Evolutionary conservation across 1,140 invertebrate species (phyloP), one percentile per base, ranked within the genome.

Genomic region (Drosophila nigrodunni): DNA sequence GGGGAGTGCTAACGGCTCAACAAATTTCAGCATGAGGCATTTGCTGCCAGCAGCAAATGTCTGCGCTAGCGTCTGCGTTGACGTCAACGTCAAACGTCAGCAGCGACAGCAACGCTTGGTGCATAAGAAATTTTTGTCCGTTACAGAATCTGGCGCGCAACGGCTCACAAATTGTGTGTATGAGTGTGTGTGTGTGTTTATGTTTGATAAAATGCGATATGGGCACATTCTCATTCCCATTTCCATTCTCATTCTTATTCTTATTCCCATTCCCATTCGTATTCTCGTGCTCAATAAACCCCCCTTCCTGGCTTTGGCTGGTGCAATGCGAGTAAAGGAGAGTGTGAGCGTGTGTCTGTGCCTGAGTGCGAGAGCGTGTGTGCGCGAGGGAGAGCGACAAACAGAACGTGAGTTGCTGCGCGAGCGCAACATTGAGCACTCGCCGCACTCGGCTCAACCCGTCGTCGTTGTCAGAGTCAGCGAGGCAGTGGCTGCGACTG

Each of bases 171-270:
- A 49, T 44, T 47, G 57, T 46, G n/a, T 52, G 21, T 34, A 15
- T 58, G 60, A 44, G 58, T 70, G 79, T 75, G 77, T 78, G 71
- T 74, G 80, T 83, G 75, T 89, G 80, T 89, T 83, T 80, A 85
- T 89, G 80, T 89, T 89, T 89, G 85, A 89, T 89, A 89, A 89
- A 89, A 89, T 89, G 86, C 86, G 85, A 89, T 89, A 89, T 89
- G 85, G 86, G 86, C 86, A 89, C 85, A 89, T 89, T 87, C 78
- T 78, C 82, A 76, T 80, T 65, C 61, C 44, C 52, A 62, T 62
- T 54, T 25, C 30, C 77, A 77, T 82, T 80, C 69, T 64, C 78
- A 68, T 78, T 55, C 62, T 49, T 10, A 35, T 54, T 55, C 35
- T 37, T 15, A 57, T 57, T 41, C 50, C 39, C 54, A 39, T 62